Evolutionary conservation across 2,113 vertebrate genomes (phyloP).

Genomic region (Lamprotornis superbus): DNA sequence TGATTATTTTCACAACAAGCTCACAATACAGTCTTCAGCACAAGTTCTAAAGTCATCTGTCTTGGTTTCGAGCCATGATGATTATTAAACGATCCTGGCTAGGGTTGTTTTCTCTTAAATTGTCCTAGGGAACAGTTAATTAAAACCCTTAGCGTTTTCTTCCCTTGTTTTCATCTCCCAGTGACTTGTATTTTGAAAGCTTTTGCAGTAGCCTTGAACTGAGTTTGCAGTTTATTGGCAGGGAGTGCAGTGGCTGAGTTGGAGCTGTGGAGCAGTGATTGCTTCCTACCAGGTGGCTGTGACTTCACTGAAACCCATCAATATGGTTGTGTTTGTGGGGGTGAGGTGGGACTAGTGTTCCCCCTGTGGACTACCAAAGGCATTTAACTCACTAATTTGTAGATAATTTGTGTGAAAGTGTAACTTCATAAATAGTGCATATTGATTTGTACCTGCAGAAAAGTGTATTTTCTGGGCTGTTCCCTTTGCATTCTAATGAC

Average conservation of each 20-base stretch:
- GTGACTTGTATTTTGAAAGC: conserved; percentile 49
- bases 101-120: background rate
- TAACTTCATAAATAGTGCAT: background rate
- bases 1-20: background rate
- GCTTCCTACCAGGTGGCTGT: background rate
- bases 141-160: conserved; percentile 15
- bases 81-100: background rate
- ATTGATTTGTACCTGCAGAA: background rate
- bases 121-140: background rate
- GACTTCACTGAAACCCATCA: background rate
- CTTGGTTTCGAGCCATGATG: background rate
- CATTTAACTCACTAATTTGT: background rate
- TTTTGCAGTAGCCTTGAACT: background rate
- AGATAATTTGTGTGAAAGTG: background rate
- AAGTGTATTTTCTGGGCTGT: background rate
- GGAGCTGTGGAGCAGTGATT: background rate
- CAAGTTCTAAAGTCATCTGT: background rate
- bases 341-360: background rate
- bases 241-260: background rate
- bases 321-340: background rate
- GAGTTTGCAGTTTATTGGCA: background rate
- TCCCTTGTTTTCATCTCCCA: background rate
- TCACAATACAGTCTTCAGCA: background rate
- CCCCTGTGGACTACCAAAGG: background rate
- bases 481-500: background rate